Evolutionary conservation across 2,888 invertebrate species (phyloP).

Genomic region (Torymus tubicola): DNA sequence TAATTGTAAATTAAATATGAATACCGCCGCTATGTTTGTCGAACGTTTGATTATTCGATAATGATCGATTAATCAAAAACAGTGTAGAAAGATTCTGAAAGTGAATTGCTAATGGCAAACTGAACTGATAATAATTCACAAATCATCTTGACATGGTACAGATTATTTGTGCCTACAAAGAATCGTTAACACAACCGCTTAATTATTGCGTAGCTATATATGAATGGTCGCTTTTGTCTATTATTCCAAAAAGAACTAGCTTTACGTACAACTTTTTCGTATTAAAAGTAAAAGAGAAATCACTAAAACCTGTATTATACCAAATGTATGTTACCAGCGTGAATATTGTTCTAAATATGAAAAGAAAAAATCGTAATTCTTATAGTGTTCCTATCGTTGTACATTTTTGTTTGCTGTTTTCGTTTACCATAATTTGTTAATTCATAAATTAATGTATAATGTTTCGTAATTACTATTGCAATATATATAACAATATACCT

Average conservation of each 20-base stretch:
- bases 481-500: slow-evolving; percentile 18
- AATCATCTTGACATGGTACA: slow-evolving; percentile 10
- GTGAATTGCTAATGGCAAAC: slow-evolving; percentile 29
- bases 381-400: slow-evolving; percentile 51
- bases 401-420: slow-evolving; percentile 39
- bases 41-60: slow-evolving; percentile 15
- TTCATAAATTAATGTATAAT: slow-evolving; percentile 19
- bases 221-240: slow-evolving; percentile 33
- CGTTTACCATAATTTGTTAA: slow-evolving; percentile 43
- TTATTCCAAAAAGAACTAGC: slow-evolving; percentile 34
- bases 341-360: slow-evolving; percentile 22
- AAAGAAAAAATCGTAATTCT: slow-evolving; percentile 25
- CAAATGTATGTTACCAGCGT: slow-evolving; percentile 36
- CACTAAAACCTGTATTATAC: slow-evolving; percentile 26
- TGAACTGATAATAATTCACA: slow-evolving; percentile 40
- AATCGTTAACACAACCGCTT: slow-evolving; percentile 9
- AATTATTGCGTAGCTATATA: slow-evolving; percentile 24
- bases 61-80: slow-evolving; percentile 2
- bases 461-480: slow-evolving; percentile 33
- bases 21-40: background rate
- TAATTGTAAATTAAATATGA: background rate
- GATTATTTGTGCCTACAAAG: slow-evolving; percentile 23
- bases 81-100: slow-evolving; percentile 20
- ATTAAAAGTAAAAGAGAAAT: slow-evolving; percentile 3
- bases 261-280: slow-evolving; percentile 40